phyloP scores from a whole-genome alignment of 2,888 invertebrate genomes.

The Arrhopalites spinosus region DNA sequence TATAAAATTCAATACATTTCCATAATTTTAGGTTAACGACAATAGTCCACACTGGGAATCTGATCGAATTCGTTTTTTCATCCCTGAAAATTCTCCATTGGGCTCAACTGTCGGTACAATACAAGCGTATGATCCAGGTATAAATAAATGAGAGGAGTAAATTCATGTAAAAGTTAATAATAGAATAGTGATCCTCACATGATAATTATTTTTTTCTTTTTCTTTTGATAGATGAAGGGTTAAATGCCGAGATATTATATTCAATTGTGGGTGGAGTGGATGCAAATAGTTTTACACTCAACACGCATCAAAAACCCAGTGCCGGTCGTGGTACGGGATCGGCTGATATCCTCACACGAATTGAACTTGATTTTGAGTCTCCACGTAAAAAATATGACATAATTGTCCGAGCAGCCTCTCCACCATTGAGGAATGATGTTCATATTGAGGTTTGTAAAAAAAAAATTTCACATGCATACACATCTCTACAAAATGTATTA shows the following conservation, averaged over 20 bases:
- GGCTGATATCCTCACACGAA: conserved; percentile 85
- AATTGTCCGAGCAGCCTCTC: conserved; percentile 86
- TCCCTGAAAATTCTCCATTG: conserved; percentile 94
- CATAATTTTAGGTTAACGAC: conserved; percentile 66
- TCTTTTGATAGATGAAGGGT: conserved; percentile 92
- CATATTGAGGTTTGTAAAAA: not conserved
- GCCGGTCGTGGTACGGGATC: conserved; percentile 64
- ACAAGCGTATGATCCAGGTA: conserved; percentile 84
- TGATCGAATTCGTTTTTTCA: conserved; percentile 83
- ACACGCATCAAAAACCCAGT: conserved; percentile 67
- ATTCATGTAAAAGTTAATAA: no score
- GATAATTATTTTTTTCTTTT: no score
- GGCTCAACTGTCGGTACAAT: conserved; percentile 92
- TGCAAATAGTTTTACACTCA: conserved; percentile 80
- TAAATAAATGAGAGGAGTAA: no score
- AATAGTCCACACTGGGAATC: conserved; percentile 88
- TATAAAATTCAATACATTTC: not conserved
- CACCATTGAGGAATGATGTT: conserved; percentile 76
- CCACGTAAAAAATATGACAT: conserved; percentile 86
- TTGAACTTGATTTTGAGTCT: conserved; percentile 95
- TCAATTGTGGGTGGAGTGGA: conserved; percentile 93
- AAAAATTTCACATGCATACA: no score
- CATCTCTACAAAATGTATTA: no score
- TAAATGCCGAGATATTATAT: conserved; percentile 89
- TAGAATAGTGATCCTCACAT: no score